Conservation (phyloP, 2,797 vertebrate genomes). For the Typhlichthys eigenmanni region DNA sequence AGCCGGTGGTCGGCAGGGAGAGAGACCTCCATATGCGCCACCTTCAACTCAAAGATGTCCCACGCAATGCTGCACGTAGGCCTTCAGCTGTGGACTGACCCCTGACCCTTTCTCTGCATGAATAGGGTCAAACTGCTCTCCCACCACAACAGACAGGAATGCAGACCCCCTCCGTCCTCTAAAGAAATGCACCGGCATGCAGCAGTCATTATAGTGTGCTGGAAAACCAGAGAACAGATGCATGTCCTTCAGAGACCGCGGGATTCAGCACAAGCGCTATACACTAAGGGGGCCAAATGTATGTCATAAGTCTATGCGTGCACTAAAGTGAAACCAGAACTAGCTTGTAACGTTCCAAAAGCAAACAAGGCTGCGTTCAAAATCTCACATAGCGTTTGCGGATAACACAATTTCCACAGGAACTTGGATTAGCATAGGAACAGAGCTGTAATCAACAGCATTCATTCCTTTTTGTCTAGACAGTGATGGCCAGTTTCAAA, state of each 20-base stretch:
- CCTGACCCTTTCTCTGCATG: slow-evolving; percentile 10
- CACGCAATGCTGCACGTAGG: slow-evolving; percentile 2
- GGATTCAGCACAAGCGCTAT: slow-evolving; percentile 18
- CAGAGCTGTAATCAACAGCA: too few relatives aligned
- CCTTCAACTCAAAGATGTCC: slow-evolving; percentile 11
- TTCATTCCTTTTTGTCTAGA: too few relatives aligned
- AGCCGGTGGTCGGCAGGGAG: neutral
- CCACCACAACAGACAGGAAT: slow-evolving; percentile 69
- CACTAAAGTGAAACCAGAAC: slow-evolving; percentile 12
- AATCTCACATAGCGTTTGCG: too few relatives aligned
- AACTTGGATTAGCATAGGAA: too few relatives aligned
- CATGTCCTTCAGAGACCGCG: slow-evolving; percentile 49
- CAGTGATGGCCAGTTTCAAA: too few relatives aligned
- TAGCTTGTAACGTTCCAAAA: neutral
- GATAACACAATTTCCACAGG: too few relatives aligned
- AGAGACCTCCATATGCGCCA: slow-evolving; percentile 52
- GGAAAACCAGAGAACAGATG: slow-evolving; percentile 60
- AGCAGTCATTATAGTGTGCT: slow-evolving; percentile 66
- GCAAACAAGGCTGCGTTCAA: too few relatives aligned
- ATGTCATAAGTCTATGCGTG: slow-evolving; percentile 53
- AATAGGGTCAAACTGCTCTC: slow-evolving; percentile 35
- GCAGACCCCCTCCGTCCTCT: slow-evolving; percentile 63
- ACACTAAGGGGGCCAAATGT: slow-evolving; percentile 28
- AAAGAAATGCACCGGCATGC: slow-evolving; percentile 65
- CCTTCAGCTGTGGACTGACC: slow-evolving; percentile 17